Evolutionary conservation across 2,888 invertebrate species (phyloP).

Genomic region (Ophion ventricosus): DNA sequence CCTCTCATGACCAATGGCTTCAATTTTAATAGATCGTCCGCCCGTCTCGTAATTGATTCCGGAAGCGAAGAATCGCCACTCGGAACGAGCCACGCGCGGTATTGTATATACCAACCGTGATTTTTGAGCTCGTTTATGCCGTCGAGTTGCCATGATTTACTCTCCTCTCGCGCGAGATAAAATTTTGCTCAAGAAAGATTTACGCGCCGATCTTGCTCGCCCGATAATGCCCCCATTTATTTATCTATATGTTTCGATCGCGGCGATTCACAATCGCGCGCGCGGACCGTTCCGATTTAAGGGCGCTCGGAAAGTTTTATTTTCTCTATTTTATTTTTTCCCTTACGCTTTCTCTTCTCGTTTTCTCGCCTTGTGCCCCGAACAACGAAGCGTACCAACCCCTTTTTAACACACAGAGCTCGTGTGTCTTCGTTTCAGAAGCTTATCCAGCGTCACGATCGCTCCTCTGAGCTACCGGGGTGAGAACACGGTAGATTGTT

Average conservation of each 20-base stretch:
- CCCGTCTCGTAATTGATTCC: constrained; percentile 1
- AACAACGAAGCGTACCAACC: constrained; percentile 46
- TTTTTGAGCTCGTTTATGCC: constrained; percentile 16
- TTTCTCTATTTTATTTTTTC: not conserved
- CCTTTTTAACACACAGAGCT: constrained; percentile 55
- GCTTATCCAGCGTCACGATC: constrained; percentile 65
- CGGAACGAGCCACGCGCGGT: constrained; percentile 6
- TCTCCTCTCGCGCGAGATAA: constrained; percentile 23
- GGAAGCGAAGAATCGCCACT: constrained; percentile 7
- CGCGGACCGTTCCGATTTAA: constrained; percentile 41
- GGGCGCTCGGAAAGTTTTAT: constrained; percentile 29
- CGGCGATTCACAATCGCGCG: constrained; percentile 25
- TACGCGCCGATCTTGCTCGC: constrained; percentile 61
- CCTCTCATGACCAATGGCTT: not conserved
- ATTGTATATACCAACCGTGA: not conserved
- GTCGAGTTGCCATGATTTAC: constrained; percentile 65
- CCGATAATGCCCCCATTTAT: constrained; percentile 65
- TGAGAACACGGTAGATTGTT: constrained; percentile 33
- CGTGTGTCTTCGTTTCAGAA: constrained; percentile 65
- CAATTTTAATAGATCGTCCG: not conserved
- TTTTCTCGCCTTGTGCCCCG: constrained; percentile 11
- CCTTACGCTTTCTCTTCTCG: constrained; percentile 13
- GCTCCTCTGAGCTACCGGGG: constrained; percentile 49
- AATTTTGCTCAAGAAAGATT: constrained; percentile 63
- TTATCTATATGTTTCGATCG: constrained; percentile 67